Percentiles rank a stretch among this genome's conserved stretches.
Evolutionary conservation across 2,113 vertebrate genomes (phyloP).

Genomic region (Scophthalmus maximus): DNA sequence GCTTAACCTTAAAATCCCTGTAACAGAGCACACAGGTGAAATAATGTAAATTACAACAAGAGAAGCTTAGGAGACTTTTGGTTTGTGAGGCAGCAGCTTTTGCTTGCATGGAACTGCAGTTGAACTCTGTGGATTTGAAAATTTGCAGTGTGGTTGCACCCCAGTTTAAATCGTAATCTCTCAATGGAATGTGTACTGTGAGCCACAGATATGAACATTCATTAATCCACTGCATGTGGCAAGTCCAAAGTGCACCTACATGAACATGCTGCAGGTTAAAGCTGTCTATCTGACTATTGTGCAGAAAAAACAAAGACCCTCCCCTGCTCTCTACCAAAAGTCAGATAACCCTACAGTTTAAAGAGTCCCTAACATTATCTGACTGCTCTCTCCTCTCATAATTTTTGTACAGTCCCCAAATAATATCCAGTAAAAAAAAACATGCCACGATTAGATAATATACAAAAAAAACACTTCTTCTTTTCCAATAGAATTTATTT

Average conservation of each 20-base stretch:
- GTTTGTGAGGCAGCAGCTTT: not conserved
- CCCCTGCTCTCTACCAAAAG: too few relatives aligned
- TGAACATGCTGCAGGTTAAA: not conserved
- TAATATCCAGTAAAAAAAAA: too few relatives aligned
- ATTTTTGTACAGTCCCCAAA: too few relatives aligned
- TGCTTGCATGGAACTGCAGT: not conserved
- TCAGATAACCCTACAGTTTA: too few relatives aligned
- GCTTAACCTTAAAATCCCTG: conserved; percentile 50
- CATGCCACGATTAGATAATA: not conserved
- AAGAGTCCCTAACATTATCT: too few relatives aligned
- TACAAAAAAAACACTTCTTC: not conserved
- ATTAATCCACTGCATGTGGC: not conserved
- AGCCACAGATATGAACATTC: not conserved
- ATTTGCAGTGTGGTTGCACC: not conserved
- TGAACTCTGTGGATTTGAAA: not conserved
- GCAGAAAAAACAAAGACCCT: not conserved
- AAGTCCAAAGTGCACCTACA: conserved; percentile 3
- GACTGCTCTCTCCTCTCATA: too few relatives aligned
- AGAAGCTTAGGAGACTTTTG: conserved; percentile 29
- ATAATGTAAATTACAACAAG: conserved; percentile 33
- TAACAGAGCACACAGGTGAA: conserved; percentile 18
- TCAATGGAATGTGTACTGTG: conserved; percentile 9
- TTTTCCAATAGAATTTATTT: not conserved
- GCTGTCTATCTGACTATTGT: not conserved
- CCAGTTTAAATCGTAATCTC: conserved; percentile 1